phyloP scores from a whole-genome alignment of 2,888 invertebrate genomes.

The Hydriomena furcata region DNA sequence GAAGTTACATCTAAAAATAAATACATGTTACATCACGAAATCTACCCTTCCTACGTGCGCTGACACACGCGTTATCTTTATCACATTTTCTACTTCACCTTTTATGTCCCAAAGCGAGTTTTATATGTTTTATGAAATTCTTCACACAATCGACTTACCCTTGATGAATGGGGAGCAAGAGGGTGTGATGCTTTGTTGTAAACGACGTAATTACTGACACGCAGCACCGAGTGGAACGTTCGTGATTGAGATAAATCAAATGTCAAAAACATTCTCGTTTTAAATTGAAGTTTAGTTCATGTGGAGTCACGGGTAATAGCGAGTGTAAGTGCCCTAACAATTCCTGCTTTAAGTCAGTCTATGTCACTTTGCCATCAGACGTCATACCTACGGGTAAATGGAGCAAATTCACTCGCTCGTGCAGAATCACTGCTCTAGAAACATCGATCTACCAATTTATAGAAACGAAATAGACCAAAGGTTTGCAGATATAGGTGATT shows the following conservation, averaged over 20 bases:
- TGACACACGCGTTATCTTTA: conserved; percentile 47
- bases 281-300: neutral
- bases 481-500: no score
- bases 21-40: conserved; percentile 38
- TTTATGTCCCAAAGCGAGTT: conserved; percentile 72
- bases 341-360: no score
- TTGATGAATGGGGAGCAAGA: conserved; percentile 49
- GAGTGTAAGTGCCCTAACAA: no score
- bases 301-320: no score
- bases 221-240: conserved; percentile 48
- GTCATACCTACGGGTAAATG: no score
- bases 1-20: neutral
- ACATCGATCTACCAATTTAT: no score
- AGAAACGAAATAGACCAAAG: no score
- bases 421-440: no score
- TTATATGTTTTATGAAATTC: conserved; percentile 74
- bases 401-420: no score
- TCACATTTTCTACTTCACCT: conserved; percentile 64
- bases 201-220: conserved; percentile 67
- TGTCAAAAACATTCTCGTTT: conserved; percentile 10
- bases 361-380: no score
- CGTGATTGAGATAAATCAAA: conserved; percentile 15
- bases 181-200: conserved; percentile 62
- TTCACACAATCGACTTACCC: conserved; percentile 75
- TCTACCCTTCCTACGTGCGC: conserved; percentile 7